Percentiles rank a stretch among this genome's conserved stretches.
phyloP scores from a whole-genome alignment of 2,113 vertebrate species.

The Coptodon rendalli region DNA sequence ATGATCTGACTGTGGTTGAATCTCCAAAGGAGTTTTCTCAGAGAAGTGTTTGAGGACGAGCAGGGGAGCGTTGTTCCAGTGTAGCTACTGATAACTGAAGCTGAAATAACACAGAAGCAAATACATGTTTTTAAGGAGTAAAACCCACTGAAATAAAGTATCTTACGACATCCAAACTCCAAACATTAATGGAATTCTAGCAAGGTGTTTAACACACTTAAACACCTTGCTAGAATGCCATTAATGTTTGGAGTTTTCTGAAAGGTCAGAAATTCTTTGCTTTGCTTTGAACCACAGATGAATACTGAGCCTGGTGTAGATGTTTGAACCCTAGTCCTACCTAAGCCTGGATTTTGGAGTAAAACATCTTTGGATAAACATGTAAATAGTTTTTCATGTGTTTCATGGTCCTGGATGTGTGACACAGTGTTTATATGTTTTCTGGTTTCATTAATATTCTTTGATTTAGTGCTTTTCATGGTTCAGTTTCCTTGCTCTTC shows the following conservation, averaged over 20 bases:
- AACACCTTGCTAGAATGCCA: too few species aligned
- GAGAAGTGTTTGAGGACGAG: background rate
- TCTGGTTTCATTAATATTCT: background rate
- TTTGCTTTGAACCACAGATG: background rate
- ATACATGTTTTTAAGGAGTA: background rate
- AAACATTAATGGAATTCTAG: too few species aligned
- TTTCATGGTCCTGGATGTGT: background rate
- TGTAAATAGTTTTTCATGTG: background rate
- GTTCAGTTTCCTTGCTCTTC: background rate
- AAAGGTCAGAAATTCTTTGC: background rate
- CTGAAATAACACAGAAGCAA: background rate
- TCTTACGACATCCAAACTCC: background rate
- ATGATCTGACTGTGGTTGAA: background rate
- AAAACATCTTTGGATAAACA: background rate
- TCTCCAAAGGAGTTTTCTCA: background rate
- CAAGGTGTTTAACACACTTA: too few species aligned
- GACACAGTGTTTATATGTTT: background rate
- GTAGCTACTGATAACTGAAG: background rate
- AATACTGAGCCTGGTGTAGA: background rate
- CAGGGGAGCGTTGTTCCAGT: background rate
- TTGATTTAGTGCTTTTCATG: background rate
- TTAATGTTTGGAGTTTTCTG: too few species aligned
- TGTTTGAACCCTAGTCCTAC: rapidly evolving
- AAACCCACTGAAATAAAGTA: background rate
- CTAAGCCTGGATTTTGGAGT: background rate